Conservation (phyloP, 2,797 vertebrate genomes). For the Coregonus ussuriensis region DNA sequence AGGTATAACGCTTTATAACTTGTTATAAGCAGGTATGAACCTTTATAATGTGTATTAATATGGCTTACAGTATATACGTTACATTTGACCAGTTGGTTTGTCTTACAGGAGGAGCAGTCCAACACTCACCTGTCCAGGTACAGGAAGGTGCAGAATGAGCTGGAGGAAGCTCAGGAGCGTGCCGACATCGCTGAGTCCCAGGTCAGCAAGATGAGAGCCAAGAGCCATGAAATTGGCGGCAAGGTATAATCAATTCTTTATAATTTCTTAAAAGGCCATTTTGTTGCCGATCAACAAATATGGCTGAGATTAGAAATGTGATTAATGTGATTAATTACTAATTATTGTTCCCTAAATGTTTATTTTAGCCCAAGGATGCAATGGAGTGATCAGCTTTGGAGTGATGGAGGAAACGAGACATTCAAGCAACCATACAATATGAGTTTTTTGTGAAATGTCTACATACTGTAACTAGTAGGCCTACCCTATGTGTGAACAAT, state of each 20-base stretch:
- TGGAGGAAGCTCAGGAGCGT: conserved; percentile 87
- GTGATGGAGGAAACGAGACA: conserved; percentile 8
- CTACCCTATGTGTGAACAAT: too few species aligned
- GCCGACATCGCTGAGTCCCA: conserved; percentile 91
- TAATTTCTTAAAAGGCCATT: neutral
- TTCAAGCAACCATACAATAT: conserved; percentile 70
- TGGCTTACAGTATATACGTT: neutral
- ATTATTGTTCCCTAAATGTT: neutral
- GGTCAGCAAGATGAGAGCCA: conserved; percentile 89
- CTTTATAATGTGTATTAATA: neutral
- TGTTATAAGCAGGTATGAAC: neutral
- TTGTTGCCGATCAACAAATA: neutral
- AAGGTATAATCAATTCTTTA: neutral
- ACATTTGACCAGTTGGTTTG: conserved; percentile 1
- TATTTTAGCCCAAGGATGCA: conserved; percentile 66
- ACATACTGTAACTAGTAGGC: conserved; percentile 28
- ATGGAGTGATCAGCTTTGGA: conserved; percentile 57
- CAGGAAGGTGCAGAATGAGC: conserved; percentile 88
- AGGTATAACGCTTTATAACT: neutral
- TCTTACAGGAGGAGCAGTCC: conserved; percentile 86
- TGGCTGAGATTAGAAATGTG: neutral
- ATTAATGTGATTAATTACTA: neutral
- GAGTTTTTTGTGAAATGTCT: conserved; percentile 51
- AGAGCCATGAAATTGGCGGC: conserved; percentile 80
- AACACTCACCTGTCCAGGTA: conserved; percentile 86